Evolutionary conservation across 2,113 vertebrate genomes (phyloP), one percentile per base, ranked within the genome.

Genomic region (Terrapene triunguis): DNA sequence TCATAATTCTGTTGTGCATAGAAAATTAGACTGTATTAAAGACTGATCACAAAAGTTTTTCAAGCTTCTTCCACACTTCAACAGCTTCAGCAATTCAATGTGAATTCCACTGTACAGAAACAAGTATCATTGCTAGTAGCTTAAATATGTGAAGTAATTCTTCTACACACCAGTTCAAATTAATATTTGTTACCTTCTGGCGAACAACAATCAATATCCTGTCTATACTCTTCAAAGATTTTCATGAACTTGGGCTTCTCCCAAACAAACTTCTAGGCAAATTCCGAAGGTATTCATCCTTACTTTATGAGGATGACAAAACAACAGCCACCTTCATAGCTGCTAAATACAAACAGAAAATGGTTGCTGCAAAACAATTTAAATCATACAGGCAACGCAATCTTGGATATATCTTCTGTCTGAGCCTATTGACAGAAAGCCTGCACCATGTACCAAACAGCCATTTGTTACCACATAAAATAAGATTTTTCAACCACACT

Each of bases 41-140:
- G 5, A 3, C 38, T 0, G 0, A 8, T 6, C 29, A 38, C 44
- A 90, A 10, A 0, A 2, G 17, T 0, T 91, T 91, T 89, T 76
- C 51, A 79, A 38, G 35, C 80, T 96, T 79, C 84, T 74, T 78
- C 62, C 72, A 65, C 44, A 19, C 32, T 82, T 38, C 55, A 88
- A 81, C 35, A 80, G 44, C 72, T 82, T 21, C 0, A 44, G 7
- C 1, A 35, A 25, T 24, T 74, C 51, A 47, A 5, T 35, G 65
- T 4, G 0, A 1, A 44, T 1, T 27, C 51, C 51, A 47, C 84
- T n/a, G 84, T 80, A 51, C 12, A 44, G 48, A 32, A 81, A 12
- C 5, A 0, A 0, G 48, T 94, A 35, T n/a, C 3, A 0, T 17
- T 42, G 72, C 38, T 25, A 76, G 21, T 12, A 44, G 38, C 38